phyloP scores from a whole-genome alignment of 1,140 invertebrate genomes.

The Meloidogyne chitwoodi region DNA sequence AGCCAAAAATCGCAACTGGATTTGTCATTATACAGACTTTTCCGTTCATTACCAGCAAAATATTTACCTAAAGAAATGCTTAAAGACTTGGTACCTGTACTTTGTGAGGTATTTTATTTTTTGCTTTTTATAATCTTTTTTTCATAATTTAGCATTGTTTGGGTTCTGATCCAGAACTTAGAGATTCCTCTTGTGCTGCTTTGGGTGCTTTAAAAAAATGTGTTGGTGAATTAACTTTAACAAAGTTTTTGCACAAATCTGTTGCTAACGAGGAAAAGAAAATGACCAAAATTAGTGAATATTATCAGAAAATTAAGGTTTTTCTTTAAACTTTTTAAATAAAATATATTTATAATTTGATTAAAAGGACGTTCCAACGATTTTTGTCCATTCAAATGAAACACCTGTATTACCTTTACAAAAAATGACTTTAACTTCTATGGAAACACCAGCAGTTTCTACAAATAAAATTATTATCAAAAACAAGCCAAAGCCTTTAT shows the following conservation, averaged over 20 bases:
- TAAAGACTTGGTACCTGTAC: slow-evolving; percentile 20
- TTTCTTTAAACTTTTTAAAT: not conserved
- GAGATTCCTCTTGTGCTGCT: slow-evolving; percentile 69
- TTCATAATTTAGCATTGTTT: slow-evolving; percentile 38
- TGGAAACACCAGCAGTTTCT: not conserved
- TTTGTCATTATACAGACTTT: slow-evolving; percentile 32
- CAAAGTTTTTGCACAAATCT: slow-evolving; percentile 75
- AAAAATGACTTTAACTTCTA: not conserved
- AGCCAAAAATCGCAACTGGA: slow-evolving; percentile 28
- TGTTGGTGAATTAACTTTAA: slow-evolving; percentile 84
- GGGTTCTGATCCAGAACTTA: slow-evolving; percentile 58
- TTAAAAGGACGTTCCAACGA: not conserved
- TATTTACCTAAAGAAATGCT: slow-evolving; percentile 27
- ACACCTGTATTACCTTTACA: not conserved
- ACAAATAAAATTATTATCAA: not conserved
- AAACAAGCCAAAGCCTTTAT: not conserved
- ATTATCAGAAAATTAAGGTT: not conserved
- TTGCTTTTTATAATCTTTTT: not conserved
- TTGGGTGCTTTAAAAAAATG: slow-evolving; percentile 87
- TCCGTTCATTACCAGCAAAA: slow-evolving; percentile 15
- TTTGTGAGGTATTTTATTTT: slow-evolving; percentile 65
- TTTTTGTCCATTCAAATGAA: not conserved
- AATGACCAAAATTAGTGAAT: slow-evolving; percentile 73
- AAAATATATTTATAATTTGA: not conserved
- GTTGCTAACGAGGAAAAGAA: slow-evolving; percentile 76